phyloP scores from a whole-genome alignment of 2,888 invertebrate genomes.

The Auanema freiburgensis region DNA sequence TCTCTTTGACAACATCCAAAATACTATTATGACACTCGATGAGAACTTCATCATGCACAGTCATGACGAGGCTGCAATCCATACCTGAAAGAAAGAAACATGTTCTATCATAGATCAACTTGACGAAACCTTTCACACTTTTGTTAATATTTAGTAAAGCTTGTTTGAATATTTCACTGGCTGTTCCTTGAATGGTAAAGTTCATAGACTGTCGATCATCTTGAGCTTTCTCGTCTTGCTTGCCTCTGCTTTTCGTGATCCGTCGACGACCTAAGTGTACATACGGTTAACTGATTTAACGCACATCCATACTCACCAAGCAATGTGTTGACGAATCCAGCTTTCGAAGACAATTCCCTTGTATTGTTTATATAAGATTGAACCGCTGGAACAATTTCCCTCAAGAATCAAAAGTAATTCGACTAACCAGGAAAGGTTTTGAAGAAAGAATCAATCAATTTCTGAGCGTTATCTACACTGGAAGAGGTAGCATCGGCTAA shows the following conservation, averaged over 20 bases:
- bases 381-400: constrained; percentile 67
- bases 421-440: constrained; percentile 76
- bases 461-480: constrained; percentile 77
- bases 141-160: constrained; percentile 82
- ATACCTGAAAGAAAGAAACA: constrained; percentile 27
- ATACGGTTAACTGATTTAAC: neutral
- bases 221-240: constrained; percentile 73
- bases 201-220: constrained; percentile 95
- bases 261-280: constrained; percentile 22
- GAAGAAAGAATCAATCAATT: constrained; percentile 73
- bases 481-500: constrained; percentile 80
- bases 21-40: constrained; percentile 73
- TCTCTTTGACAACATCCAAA: constrained; percentile 67
- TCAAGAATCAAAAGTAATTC: neutral
- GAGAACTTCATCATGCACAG: constrained; percentile 93
- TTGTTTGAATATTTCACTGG: constrained; percentile 89
- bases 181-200: constrained; percentile 85
- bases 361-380: constrained; percentile 71
- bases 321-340: constrained; percentile 84
- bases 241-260: constrained; percentile 69
- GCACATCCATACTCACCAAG: constrained; percentile 67
- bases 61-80: constrained; percentile 74
- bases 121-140: constrained; percentile 65
- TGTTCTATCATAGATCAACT: neutral
- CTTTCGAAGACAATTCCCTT: constrained; percentile 70